Evolutionary conservation across 2,888 invertebrate species (phyloP).

Genomic region (Iphiclides podalirius): DNA sequence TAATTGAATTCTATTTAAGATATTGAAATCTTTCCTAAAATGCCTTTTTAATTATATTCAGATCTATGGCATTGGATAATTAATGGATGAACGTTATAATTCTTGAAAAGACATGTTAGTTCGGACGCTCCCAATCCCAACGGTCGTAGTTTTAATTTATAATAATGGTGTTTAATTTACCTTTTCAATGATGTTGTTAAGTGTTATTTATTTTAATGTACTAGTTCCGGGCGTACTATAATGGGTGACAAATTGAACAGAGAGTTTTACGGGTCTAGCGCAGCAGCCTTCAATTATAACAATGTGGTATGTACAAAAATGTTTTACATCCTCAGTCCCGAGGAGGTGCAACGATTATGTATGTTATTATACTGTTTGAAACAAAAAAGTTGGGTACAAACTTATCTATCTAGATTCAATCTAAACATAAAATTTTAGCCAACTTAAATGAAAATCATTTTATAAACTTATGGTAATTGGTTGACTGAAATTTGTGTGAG

Average conservation of each 20-base stretch:
- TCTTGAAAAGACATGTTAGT: constrained; percentile 47
- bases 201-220: constrained; percentile 35
- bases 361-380: too few relatives aligned
- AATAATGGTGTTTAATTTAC: constrained; percentile 33
- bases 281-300: constrained; percentile 71
- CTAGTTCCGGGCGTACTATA: constrained; percentile 38
- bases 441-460: too few relatives aligned
- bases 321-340: background rate
- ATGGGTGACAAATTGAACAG: constrained; percentile 71
- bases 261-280: constrained; percentile 65
- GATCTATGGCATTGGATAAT: background rate
- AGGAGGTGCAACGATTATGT: too few relatives aligned
- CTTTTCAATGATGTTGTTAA: constrained; percentile 38
- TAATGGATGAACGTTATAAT: background rate
- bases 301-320: constrained; percentile 64
- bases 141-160: constrained; percentile 39
- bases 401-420: too few relatives aligned
- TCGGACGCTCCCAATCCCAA: constrained; percentile 57
- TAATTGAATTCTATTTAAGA: background rate
- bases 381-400: too few relatives aligned
- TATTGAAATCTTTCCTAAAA: background rate
- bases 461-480: too few relatives aligned
- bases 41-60: background rate
- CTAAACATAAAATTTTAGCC: too few relatives aligned
- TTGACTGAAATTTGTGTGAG: too few relatives aligned